Base-by-base conservation (phyloP, 2,113 vertebrate genomes). In the Pangasianodon hypophthalmus region DNA sequence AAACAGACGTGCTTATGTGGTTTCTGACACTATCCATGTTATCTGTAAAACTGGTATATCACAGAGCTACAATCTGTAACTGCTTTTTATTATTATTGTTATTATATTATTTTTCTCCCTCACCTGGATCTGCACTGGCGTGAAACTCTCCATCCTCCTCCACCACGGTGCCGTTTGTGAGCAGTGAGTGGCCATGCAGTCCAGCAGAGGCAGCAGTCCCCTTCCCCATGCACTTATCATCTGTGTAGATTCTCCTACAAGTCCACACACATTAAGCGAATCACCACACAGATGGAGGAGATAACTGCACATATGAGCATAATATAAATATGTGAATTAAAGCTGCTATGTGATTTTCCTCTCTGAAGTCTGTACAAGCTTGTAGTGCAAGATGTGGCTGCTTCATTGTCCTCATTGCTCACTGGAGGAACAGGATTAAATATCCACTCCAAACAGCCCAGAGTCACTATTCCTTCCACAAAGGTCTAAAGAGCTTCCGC, bases 161-260 rank as follows among this genome's bases (percentile, higher is more conserved):
- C 46, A 29, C n/a, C 8, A 71, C n/a, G 81, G 60, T 4, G 8
- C 73, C 60, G 0, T 87, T 62, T 29, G 58, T 54, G 32, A 41
- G 90, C 4, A 11, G 52, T 0, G 82, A 85, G 10, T 60, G 85
- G 41, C 60, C 88, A 8, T 91, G 86, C 48, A 69, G 81, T 48
- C 50, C 50, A 58, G 44, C 69, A 46, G 90, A 85, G 52, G 77
- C 64, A 26, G 60, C 46, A 2, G 50, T 46, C n/a, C 52, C 64
- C 54, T 60, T 91, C 14, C 89, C 67, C 85, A 89, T 91, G 60
- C 95, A 93, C 90, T 93, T 90, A 41, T 95, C 93, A 44, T 93
- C 93, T 46, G 95, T 95, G 93, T 96, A 96, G 80, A 94, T 87
- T 77, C 48, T 93, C 93, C 95, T 96, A 90, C 4, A 58, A n/a